These are phyloP conservation scores for Gadus chalcogrammus DNA, from an alignment of 2,113 vertebrate genomes.

Conservation along the genomic window DNA sequence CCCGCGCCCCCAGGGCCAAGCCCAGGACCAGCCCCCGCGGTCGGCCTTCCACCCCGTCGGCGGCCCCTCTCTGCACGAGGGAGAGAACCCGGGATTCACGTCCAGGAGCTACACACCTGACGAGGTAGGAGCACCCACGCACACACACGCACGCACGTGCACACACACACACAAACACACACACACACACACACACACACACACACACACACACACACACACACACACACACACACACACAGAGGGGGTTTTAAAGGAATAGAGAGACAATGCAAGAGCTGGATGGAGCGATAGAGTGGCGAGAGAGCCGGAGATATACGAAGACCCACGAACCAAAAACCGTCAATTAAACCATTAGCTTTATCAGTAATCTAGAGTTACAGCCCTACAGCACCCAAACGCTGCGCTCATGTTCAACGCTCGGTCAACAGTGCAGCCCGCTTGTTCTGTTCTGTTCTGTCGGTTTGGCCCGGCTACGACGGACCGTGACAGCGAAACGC, in stretches of 20 bases:
- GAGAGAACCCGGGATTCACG: constrained; percentile 33
- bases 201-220: too few relatives aligned
- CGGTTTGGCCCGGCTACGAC: too few relatives aligned
- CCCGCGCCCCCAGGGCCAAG: constrained; percentile 13
- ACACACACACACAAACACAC: not conserved
- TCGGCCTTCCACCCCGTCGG: constrained; percentile 68
- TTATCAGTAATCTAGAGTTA: too few relatives aligned
- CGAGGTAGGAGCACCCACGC: constrained; percentile 59
- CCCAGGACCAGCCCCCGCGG: constrained; percentile 57
- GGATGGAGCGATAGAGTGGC: too few relatives aligned
- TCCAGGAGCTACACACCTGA: constrained; percentile 54
- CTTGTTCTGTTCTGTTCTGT: too few relatives aligned
- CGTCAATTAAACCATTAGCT: too few relatives aligned
- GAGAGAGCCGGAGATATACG: too few relatives aligned
- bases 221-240: not conserved
- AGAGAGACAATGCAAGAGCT: not conserved
- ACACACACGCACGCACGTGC: not conserved
- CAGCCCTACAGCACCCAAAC: too few relatives aligned
- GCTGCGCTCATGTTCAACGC: too few relatives aligned
- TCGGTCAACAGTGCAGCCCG: too few relatives aligned
- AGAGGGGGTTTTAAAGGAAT: not conserved
- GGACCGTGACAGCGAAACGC: too few relatives aligned
- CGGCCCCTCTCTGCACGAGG: constrained; percentile 16
- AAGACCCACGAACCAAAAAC: too few relatives aligned
- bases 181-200: not conserved